These are phyloP conservation scores for Diloba caeruleocephala DNA, from an alignment of 2,888 invertebrate genomes.

Conservation along the genomic window DNA sequence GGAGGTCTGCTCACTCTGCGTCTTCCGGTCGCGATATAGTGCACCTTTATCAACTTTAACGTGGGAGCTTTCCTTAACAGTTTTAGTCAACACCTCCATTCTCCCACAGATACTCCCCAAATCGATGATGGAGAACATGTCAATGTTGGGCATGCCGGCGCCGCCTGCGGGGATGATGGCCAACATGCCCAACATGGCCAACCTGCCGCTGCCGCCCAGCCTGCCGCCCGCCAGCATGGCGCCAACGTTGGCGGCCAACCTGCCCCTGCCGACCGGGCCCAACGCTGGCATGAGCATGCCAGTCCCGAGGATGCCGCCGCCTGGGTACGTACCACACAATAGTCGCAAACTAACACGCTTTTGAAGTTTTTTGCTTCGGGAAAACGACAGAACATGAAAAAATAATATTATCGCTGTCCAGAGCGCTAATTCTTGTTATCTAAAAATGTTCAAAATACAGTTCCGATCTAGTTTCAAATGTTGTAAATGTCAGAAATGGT, in stretches of 20 bases:
- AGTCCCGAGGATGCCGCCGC: constrained; percentile 74
- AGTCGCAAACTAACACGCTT: too few species aligned
- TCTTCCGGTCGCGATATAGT: too few species aligned
- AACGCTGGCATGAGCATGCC: constrained; percentile 57
- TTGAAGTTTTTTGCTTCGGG: too few species aligned
- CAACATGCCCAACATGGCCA: constrained; percentile 8
- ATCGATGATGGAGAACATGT: constrained; percentile 75
- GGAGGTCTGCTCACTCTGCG: too few species aligned
- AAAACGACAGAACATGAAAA: too few species aligned
- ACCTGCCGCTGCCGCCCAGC: constrained; percentile 16
- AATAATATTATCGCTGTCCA: too few species aligned
- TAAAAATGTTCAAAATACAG: too few species aligned
- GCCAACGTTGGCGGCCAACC: constrained; percentile 6
- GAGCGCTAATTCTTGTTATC: too few species aligned
- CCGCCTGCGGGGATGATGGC: constrained; percentile 13
- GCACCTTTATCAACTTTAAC: too few species aligned
- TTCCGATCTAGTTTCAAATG: too few species aligned
- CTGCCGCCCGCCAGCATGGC: constrained; percentile 9
- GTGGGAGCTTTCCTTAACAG: too few species aligned
- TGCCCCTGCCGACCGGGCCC: constrained; percentile 21
- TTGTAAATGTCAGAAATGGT: too few species aligned
- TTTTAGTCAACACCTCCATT: neutral
- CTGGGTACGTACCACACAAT: constrained; percentile 62
- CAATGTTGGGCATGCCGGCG: constrained; percentile 61
- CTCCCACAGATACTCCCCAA: constrained; percentile 77